Conservation (phyloP, 92 coral and sea anemone genomes). For the Blastomussa wellsi region DNA sequence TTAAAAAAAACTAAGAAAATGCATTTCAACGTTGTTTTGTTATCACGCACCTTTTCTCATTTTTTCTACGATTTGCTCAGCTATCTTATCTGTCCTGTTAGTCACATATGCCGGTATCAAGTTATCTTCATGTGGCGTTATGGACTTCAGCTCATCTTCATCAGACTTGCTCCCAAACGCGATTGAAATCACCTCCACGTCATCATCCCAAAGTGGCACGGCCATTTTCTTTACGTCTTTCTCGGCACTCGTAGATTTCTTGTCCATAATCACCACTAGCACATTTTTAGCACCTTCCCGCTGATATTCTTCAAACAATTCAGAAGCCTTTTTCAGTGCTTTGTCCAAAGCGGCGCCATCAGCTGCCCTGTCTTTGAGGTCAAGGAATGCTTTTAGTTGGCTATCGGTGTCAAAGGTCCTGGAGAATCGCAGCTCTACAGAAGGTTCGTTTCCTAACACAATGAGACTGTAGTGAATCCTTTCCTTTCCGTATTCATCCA, state of each 20-base stretch:
- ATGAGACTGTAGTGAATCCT: slow-evolving; percentile 61
- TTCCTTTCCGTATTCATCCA: slow-evolving; percentile 62
- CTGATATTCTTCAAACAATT: slow-evolving; percentile 39
- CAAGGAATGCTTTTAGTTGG: slow-evolving; percentile 34
- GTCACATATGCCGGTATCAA: slow-evolving; percentile 51
- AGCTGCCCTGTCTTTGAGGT: slow-evolving; percentile 18
- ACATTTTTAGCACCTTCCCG: slow-evolving; percentile 65
- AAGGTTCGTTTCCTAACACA: slow-evolving; percentile 54
- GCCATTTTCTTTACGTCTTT: slow-evolving; percentile 53
- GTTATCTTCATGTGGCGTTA: slow-evolving; percentile 60
- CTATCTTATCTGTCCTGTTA: slow-evolving; percentile 61
- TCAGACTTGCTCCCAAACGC: slow-evolving; percentile 78
- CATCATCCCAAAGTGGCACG: slow-evolving; percentile 60
- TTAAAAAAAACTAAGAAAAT: not conserved
- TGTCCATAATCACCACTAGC: slow-evolving; percentile 81
- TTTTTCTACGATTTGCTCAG: slow-evolving; percentile 59
- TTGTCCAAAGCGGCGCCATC: slow-evolving; percentile 53
- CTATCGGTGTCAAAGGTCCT: slow-evolving; percentile 38
- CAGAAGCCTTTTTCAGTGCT: slow-evolving; percentile 54
- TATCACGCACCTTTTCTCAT: slow-evolving; percentile 58
- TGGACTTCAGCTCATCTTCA: slow-evolving; percentile 46
- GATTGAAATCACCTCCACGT: slow-evolving; percentile 76
- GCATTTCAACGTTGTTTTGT: not conserved
- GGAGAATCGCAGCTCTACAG: slow-evolving; percentile 53
- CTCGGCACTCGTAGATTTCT: slow-evolving; percentile 59